These are phyloP conservation scores for Cephus rjabovi DNA, from an alignment of 2,888 invertebrate species.

Conservation along the genomic window DNA sequence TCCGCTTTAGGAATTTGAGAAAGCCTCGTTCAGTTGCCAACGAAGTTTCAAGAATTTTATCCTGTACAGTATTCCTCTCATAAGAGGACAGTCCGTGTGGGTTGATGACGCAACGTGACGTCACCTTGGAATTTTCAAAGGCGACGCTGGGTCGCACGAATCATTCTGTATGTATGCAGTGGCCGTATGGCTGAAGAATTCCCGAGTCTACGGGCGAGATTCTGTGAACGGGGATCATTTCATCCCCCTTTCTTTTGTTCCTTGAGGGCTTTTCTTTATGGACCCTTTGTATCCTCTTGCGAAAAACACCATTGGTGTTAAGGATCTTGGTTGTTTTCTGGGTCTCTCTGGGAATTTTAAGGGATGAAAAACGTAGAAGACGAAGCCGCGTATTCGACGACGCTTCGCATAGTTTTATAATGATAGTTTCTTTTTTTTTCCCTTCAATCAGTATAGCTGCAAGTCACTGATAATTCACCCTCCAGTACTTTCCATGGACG, in stretches of 20 bases:
- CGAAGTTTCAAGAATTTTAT: neutral
- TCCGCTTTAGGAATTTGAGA: neutral
- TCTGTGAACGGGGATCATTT: neutral
- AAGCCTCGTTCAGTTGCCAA: neutral
- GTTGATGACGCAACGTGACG: neutral
- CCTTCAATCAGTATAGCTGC: neutral
- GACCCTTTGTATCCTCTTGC: neutral
- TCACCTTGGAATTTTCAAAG: neutral
- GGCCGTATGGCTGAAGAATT: neutral
- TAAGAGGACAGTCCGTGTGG: too few relatives aligned
- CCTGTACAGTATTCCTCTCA: too few relatives aligned
- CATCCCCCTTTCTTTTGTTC: neutral
- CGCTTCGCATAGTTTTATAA: neutral
- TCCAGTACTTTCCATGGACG: neutral
- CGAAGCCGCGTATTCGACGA: neutral
- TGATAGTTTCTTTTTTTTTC: neutral
- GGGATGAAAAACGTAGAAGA: neutral
- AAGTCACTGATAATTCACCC: neutral
- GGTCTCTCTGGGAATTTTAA: neutral
- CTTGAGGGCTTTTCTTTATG: neutral
- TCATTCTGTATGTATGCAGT: neutral
- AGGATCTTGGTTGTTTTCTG: neutral
- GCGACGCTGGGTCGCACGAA: neutral
- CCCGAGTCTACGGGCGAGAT: neutral
- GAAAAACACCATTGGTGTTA: neutral